Base-by-base conservation (phyloP, 2,797 vertebrate species). In the Garrulus glandarius region DNA sequence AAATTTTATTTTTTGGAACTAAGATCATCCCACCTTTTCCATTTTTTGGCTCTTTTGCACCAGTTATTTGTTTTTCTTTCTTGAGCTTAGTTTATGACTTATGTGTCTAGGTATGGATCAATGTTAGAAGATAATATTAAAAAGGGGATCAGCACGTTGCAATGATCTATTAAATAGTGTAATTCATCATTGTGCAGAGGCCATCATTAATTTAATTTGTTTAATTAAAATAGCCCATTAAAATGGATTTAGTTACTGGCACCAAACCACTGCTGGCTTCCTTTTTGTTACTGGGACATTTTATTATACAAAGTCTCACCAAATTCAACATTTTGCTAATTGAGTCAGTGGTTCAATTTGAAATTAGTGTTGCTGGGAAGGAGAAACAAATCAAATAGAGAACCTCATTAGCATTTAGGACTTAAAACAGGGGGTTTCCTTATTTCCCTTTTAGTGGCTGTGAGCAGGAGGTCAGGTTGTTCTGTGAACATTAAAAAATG, bases 201-300 rank as follows among this genome's bases (percentile, higher is more conserved):
- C 81, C 84, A 61, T 75, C 68, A 77, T 92, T 93, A 92, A 94
- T 94, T 96, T 94, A 64, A 96, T 94, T 92, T 93, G 93, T 92
- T 94, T 94, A 92, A 96, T 95, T 95, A 95, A 95, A 94, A 44
- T 87, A 74, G 32, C 53, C 78, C 64, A 91, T 95, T 95, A 92
- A 91, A 95, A 89, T 68, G 72, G 84, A 87, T 93, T 92, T 91
- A 82, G 70, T 91, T 93, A 84, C 77, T 90, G 82, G 65, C 91
- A 89, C 70, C 85, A 92, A 87, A 67, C 3, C 64, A 64, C 84
- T 56, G 3, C 71, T 77, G 68, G 27, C 78, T 92, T 87, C 84
- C 77, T 82, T 72, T 95, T 72, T 87, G 29, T 94, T 82, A 89
- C 79, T 87, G 86, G 94, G 88, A 89, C 88, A 34, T 91, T 72